phyloP scores from a whole-genome alignment of 2,113 vertebrate genomes.

The Pangasianodon gigas region DNA sequence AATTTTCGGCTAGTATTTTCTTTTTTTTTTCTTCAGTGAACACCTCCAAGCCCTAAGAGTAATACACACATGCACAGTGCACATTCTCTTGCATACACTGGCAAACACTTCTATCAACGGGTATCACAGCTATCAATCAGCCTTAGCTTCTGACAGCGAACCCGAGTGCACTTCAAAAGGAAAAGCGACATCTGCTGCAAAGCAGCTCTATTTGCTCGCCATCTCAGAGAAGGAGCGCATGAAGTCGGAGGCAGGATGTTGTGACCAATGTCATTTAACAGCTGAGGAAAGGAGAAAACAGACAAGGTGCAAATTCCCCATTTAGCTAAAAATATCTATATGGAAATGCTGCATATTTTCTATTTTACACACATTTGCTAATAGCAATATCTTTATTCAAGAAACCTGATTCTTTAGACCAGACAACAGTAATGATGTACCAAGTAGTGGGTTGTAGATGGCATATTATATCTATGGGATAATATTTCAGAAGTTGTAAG shows the following conservation, averaged over 20 bases:
- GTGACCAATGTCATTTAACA: constrained; percentile 25
- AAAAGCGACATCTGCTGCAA: constrained; percentile 62
- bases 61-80: background rate
- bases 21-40: constrained; percentile 26
- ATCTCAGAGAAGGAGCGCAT: constrained; percentile 53
- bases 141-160: constrained; percentile 58
- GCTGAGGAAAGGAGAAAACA: background rate
- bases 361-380: background rate
- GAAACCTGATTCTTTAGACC: background rate
- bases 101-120: constrained; percentile 26
- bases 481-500: background rate
- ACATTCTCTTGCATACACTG: background rate
- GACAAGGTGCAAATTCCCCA: background rate
- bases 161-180: constrained; percentile 60
- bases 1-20: constrained; percentile 41
- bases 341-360: background rate
- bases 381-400: background rate
- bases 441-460: background rate
- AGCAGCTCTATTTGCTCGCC: constrained; percentile 65
- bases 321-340: background rate
- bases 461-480: background rate
- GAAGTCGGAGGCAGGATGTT: constrained; percentile 30
- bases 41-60: background rate
- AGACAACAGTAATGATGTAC: background rate
- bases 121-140: constrained; percentile 66